A percentile compares a stretch with the other conserved stretches of the same genome.
These are phyloP conservation scores for Florisuga fusca DNA, from an alignment of 2,797 vertebrate genomes.

Conservation along the genomic window DNA sequence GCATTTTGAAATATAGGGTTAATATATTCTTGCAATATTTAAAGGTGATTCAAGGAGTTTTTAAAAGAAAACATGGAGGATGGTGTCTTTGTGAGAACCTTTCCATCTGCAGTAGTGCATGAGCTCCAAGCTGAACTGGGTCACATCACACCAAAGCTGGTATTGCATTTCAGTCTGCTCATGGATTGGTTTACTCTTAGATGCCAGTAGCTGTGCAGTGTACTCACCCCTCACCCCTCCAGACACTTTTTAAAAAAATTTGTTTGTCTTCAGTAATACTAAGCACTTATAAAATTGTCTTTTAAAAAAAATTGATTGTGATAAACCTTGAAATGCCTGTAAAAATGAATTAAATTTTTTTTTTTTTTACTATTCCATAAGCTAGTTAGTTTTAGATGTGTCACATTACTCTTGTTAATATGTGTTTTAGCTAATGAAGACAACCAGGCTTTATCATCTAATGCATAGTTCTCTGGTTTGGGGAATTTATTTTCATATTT, in stretches of 20 bases:
- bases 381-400: neutral
- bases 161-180: slow-evolving; percentile 18
- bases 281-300: neutral
- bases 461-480: neutral
- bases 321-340: neutral
- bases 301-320: neutral
- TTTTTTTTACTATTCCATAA: neutral
- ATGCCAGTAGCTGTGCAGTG: neutral
- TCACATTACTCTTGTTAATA: neutral
- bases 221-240: neutral
- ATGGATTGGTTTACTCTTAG: slow-evolving; percentile 4
- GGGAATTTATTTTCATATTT: neutral
- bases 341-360: neutral
- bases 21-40: neutral
- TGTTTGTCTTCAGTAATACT: neutral
- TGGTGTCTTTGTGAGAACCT: neutral
- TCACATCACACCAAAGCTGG: neutral
- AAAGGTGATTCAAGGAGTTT: neutral
- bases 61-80: neutral
- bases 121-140: neutral
- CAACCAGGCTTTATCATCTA: neutral
- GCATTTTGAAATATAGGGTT: neutral
- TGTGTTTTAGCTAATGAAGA: neutral
- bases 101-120: neutral
- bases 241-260: neutral